Percentiles rank a stretch among this genome's conserved stretches.
Evolutionary conservation across 2,113 vertebrate genomes (phyloP).

Genomic region (Chionomys nivalis): DNA sequence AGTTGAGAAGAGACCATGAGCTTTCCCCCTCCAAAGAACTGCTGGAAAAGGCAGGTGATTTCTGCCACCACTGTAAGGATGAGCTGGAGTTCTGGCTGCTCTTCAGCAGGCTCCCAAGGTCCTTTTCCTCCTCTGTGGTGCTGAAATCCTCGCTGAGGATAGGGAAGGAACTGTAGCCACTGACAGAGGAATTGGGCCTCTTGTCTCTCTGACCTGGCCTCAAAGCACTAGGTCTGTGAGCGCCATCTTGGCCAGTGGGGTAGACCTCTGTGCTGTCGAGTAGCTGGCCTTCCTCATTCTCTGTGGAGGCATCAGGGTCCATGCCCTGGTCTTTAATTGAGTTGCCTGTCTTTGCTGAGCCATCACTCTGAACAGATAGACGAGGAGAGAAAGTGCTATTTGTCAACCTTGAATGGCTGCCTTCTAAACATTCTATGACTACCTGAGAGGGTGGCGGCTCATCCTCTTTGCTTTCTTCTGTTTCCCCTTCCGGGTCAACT

Average conservation of each 20-base stretch:
- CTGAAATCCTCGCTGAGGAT: constrained; percentile 38
- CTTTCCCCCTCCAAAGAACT: constrained; percentile 66
- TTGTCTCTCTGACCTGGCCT: not conserved
- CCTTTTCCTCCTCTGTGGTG: constrained; percentile 82
- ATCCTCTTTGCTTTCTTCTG: constrained; percentile 43
- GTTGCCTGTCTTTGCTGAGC: not conserved
- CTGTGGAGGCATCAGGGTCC: constrained; percentile 76
- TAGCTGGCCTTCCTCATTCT: constrained; percentile 47
- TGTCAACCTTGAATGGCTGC: fast-evolving
- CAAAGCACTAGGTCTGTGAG: fast-evolving
- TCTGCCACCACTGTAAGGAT: constrained; percentile 36
- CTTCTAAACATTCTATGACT: not conserved
- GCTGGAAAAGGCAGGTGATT: constrained; percentile 26
- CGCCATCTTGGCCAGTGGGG: fast-evolving
- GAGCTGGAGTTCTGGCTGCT: constrained; percentile 75
- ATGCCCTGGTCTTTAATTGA: not conserved
- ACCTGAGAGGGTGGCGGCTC: fast-evolving
- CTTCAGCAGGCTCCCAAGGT: not conserved
- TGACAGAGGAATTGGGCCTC: not conserved
- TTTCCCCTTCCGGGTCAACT: constrained; percentile 57
- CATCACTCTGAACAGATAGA: not conserved
- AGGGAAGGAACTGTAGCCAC: fast-evolving
- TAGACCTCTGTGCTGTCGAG: not conserved
- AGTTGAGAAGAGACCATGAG: constrained; percentile 48
- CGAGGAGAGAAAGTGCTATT: fast-evolving